Conservation (phyloP, 2,113 vertebrate genomes). For the Salvelinus namaycush region DNA sequence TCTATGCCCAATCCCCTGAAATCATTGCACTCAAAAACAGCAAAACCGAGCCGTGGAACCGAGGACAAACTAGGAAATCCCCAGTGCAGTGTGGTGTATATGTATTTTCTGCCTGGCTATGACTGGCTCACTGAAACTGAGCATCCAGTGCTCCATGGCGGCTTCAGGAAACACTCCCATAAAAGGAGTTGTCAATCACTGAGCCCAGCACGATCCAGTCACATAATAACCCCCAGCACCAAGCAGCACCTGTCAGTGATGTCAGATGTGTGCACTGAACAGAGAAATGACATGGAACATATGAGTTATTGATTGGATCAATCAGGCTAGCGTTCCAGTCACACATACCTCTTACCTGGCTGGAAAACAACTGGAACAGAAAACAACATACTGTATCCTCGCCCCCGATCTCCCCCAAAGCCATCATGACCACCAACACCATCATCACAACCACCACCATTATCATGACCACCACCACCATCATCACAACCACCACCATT, state of each 20-base stretch:
- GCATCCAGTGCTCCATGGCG: slow-evolving; percentile 6
- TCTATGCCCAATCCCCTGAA: slow-evolving; percentile 25
- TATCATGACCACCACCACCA: too few relatives aligned
- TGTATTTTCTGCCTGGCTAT: slow-evolving; percentile 42
- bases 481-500: too few relatives aligned
- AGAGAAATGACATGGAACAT: slow-evolving; percentile 44
- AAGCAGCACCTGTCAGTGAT: slow-evolving; percentile 10
- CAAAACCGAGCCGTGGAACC: slow-evolving; percentile 48
- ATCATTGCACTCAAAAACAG: slow-evolving; percentile 47
- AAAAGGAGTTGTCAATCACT: slow-evolving; percentile 20
- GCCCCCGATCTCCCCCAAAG: neutral
- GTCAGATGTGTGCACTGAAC: slow-evolving; percentile 7
- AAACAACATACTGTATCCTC: neutral
- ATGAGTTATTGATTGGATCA: slow-evolving; percentile 57
- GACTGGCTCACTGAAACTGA: slow-evolving; percentile 46
- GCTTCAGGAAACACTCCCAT: slow-evolving; percentile 11
- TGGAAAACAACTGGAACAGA: neutral
- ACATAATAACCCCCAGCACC: neutral
- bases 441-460: too few relatives aligned
- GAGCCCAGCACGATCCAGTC: slow-evolving; percentile 1
- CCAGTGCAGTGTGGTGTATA: slow-evolving; percentile 27
- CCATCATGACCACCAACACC: neutral
- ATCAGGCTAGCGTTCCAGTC: slow-evolving; percentile 25
- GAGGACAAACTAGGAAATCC: slow-evolving; percentile 49
- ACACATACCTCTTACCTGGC: neutral